A percentile compares a stretch with the other conserved stretches of the same genome.
Evolutionary conservation across 2,888 invertebrate genomes (phyloP).

Genomic region (Limnephilus rhombicus): DNA sequence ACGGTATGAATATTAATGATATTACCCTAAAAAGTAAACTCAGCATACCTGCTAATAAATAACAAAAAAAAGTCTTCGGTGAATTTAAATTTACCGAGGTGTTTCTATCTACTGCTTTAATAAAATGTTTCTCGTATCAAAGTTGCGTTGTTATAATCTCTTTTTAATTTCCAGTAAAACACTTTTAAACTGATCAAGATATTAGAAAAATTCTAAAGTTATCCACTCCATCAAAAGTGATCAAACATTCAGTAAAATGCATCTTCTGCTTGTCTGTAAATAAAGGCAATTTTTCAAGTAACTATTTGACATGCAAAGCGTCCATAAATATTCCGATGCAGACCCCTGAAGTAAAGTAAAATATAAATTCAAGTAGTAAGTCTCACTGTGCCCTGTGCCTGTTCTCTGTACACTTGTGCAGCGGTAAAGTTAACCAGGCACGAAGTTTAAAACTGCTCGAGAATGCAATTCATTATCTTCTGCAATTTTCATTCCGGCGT

Average conservation of each 20-base stretch:
- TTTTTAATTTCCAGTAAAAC: neutral
- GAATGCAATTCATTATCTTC: slow-evolving; percentile 40
- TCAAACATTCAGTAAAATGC: neutral
- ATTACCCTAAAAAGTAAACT: neutral
- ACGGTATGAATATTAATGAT: neutral
- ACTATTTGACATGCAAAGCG: slow-evolving; percentile 10
- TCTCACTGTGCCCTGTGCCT: neutral
- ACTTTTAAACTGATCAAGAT: neutral
- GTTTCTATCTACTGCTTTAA: neutral
- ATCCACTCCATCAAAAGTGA: neutral
- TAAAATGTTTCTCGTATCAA: neutral
- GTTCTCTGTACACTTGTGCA: neutral
- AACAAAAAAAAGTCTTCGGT: neutral
- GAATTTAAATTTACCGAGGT: neutral
- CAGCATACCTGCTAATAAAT: neutral
- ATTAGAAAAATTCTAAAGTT: neutral
- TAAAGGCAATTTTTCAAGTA: neutral
- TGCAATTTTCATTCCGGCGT: neutral
- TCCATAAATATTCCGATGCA: neutral
- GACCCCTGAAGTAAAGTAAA: neutral
- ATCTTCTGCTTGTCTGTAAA: neutral
- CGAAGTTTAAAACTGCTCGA: slow-evolving; percentile 3
- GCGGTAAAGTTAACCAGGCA: slow-evolving; percentile 4
- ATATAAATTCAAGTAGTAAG: neutral
- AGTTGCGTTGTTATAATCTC: neutral